A percentile compares a stretch with the other conserved stretches of the same genome.
Conservation (phyloP, 2,888 invertebrate species). For the Ischnura elegans region DNA sequence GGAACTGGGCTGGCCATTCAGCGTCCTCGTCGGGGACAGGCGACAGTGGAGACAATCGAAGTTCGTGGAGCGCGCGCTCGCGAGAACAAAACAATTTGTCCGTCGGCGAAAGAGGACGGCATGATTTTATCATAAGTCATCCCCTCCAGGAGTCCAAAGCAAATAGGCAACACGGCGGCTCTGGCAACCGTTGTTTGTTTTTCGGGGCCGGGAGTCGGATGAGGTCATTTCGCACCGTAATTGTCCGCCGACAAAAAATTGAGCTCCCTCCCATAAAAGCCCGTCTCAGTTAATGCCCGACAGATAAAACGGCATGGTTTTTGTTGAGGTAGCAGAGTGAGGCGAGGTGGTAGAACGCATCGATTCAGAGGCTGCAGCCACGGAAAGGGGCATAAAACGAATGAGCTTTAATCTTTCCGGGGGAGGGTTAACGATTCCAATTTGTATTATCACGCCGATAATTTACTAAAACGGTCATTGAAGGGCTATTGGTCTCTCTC, state of each 20-base stretch:
- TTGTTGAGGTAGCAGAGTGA: background rate
- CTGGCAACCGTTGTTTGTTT: constrained; percentile 10
- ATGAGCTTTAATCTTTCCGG: background rate
- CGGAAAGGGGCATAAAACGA: background rate
- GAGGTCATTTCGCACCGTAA: constrained; percentile 35
- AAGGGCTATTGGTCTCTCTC: background rate
- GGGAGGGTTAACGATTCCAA: background rate
- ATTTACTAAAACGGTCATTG: background rate
- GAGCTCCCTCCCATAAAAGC: constrained; percentile 4
- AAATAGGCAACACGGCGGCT: constrained; percentile 7
- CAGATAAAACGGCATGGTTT: background rate
- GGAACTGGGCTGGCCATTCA: background rate
- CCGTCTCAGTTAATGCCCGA: constrained; percentile 14
- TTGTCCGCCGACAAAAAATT: constrained; percentile 20
- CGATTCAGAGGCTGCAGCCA: background rate
- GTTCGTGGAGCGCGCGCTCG: background rate
- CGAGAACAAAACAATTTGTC: constrained; percentile 24
- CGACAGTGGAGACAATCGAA: background rate
- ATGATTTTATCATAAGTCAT: constrained; percentile 31
- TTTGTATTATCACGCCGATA: background rate
- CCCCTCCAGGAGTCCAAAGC: background rate
- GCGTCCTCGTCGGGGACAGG: background rate
- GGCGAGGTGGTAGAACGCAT: background rate
- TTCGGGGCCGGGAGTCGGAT: constrained; percentile 11
- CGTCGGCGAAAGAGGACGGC: background rate